These are phyloP conservation scores for Brienomyrus longianalis DNA, from an alignment of 2,113 vertebrate genomes.

Conservation along the genomic window DNA sequence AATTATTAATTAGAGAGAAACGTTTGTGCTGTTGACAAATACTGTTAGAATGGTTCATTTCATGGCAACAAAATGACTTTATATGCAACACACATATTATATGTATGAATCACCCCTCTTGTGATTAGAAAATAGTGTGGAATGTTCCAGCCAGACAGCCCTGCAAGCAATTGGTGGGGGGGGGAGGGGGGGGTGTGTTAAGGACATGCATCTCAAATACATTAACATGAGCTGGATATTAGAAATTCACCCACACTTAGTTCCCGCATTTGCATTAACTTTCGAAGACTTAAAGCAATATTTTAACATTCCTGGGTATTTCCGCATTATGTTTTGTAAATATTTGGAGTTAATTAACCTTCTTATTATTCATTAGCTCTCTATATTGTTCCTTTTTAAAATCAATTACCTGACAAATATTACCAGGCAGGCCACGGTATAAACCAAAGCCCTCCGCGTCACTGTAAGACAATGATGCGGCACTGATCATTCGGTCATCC, in stretches of 20 bases:
- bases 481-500: neutral
- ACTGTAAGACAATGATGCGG: neutral
- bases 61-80: conserved; percentile 1
- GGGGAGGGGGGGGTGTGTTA: neutral
- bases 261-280: neutral
- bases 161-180: neutral
- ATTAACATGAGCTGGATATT: conserved; percentile 19
- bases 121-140: conserved; percentile 10
- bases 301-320: neutral
- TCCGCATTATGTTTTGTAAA: neutral
- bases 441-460: neutral
- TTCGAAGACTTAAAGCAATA: neutral
- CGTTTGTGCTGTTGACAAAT: neutral
- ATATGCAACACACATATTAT: conserved; percentile 1
- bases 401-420: neutral
- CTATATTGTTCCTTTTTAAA: neutral
- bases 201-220: conserved; percentile 15
- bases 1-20: neutral
- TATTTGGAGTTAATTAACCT: neutral
- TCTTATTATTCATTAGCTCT: neutral
- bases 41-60: neutral
- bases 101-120: neutral
- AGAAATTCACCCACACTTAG: neutral
- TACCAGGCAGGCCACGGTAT: neutral
- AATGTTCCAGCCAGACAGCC: conserved; percentile 10